Evolutionary conservation across 92 coral and sea anemone genomes (phyloP).

Genomic region (Phenganax subtilis): DNA sequence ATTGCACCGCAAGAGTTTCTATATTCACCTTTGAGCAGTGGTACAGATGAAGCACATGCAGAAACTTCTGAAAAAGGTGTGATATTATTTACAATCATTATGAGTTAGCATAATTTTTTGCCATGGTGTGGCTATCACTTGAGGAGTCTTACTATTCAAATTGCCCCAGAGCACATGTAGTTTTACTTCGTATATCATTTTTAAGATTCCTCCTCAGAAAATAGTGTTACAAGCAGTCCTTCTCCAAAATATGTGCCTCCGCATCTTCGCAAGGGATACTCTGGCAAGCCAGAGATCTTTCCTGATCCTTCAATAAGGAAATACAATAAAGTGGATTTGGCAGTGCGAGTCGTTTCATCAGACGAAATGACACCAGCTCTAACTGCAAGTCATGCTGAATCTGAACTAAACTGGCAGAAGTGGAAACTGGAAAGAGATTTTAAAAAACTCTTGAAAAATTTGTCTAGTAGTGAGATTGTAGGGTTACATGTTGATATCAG

Average conservation of each 20-base stretch:
- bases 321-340: background rate
- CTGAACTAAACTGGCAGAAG: constrained; percentile 91
- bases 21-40: background rate
- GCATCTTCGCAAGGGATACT: constrained; percentile 28
- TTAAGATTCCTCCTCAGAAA: constrained; percentile 18
- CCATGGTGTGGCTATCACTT: background rate
- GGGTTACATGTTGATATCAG: constrained; percentile 54
- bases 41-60: background rate
- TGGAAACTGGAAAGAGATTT: constrained; percentile 82
- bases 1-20: constrained; percentile 20
- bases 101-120: background rate
- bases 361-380: background rate
- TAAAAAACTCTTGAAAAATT: constrained; percentile 58
- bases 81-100: background rate
- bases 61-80: constrained; percentile 21
- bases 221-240: background rate
- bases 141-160: no score
- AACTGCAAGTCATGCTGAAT: constrained; percentile 16
- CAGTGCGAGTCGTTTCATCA: background rate
- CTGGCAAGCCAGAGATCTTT: constrained; percentile 30
- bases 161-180: no score
- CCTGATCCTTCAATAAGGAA: background rate
- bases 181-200: background rate
- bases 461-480: constrained; percentile 41
- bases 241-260: constrained; percentile 24